Conservation (phyloP, 2,113 vertebrate species). For the Alligator sinensis region DNA sequence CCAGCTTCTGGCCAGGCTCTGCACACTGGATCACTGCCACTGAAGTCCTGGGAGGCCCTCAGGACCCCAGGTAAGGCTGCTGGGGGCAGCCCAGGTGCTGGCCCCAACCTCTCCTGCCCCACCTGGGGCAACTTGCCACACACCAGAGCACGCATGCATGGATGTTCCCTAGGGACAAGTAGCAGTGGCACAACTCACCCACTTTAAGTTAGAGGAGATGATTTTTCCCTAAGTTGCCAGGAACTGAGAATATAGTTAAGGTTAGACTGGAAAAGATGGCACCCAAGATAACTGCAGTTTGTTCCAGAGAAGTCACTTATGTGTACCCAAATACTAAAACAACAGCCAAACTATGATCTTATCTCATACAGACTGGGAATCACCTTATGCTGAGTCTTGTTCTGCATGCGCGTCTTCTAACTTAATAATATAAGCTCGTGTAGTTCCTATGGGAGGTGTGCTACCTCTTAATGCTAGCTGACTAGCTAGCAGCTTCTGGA, state of each 20-base stretch:
- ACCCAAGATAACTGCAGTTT: not conserved
- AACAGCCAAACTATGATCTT: not conserved
- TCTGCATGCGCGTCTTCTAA: not conserved
- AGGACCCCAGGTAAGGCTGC: too few species aligned
- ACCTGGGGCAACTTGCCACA: too few species aligned
- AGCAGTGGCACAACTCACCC: not conserved
- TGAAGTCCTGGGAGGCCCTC: too few species aligned
- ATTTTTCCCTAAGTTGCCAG: not conserved
- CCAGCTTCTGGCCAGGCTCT: too few species aligned
- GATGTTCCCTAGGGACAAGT: not conserved
- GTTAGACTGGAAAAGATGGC: not conserved
- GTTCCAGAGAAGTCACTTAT: not conserved
- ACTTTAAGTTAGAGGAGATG: not conserved
- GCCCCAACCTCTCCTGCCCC: not conserved
- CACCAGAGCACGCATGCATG: too few species aligned
- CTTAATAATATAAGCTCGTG: not conserved
- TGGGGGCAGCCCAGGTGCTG: not conserved
- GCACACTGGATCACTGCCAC: too few species aligned
- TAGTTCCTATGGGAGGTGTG: not conserved
- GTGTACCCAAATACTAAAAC: not conserved
- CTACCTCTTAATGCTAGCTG: not conserved
- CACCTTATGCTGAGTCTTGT: not conserved
- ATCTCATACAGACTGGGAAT: not conserved
- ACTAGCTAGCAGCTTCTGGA: not conserved
- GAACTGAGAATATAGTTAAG: not conserved